phyloP scores from a whole-genome alignment of 1,140 invertebrate species.

The Hyposmocoma kahamanoa region DNA sequence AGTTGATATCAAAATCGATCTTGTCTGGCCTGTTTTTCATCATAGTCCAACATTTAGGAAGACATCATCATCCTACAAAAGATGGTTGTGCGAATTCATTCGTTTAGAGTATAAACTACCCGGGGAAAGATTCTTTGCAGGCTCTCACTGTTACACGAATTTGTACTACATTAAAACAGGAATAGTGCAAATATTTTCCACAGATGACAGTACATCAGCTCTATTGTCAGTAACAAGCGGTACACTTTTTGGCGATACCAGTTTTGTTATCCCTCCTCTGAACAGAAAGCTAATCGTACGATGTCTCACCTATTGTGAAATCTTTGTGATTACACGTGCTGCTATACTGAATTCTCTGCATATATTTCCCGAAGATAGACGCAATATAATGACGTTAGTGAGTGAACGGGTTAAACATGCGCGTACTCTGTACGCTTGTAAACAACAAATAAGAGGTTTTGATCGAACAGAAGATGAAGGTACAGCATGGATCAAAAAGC shows the following conservation, averaged over 20 bases:
- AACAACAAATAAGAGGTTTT: slow-evolving; percentile 39
- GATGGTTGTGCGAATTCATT: slow-evolving; percentile 41
- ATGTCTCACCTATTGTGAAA: slow-evolving; percentile 55
- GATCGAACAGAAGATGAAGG: slow-evolving; percentile 54
- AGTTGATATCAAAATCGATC: slow-evolving; percentile 44
- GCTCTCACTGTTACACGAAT: slow-evolving; percentile 31
- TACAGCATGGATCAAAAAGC: slow-evolving; percentile 43
- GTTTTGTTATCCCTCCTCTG: slow-evolving; percentile 32
- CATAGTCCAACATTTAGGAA: slow-evolving; percentile 52
- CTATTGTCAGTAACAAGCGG: slow-evolving; percentile 48
- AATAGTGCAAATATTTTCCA: slow-evolving; percentile 49
- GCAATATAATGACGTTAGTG: slow-evolving; percentile 25
- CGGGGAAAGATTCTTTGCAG: slow-evolving; percentile 43
- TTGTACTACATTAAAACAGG: slow-evolving; percentile 56
- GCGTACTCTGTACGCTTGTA: slow-evolving; percentile 41
- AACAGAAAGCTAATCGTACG: slow-evolving; percentile 33
- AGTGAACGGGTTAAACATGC: slow-evolving; percentile 48
- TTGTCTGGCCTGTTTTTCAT: slow-evolving; percentile 51
- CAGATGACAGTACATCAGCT: slow-evolving; percentile 43
- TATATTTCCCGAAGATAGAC: slow-evolving; percentile 42
- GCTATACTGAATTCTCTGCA: slow-evolving; percentile 38
- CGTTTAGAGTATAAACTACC: slow-evolving; percentile 51
- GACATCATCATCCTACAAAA: slow-evolving; percentile 38
- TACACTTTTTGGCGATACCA: slow-evolving; percentile 51
- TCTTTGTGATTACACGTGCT: slow-evolving; percentile 31